Percentiles rank a stretch among this genome's conserved stretches.
phyloP scores from a whole-genome alignment of 2,113 vertebrate species.

The Columbina picui region DNA sequence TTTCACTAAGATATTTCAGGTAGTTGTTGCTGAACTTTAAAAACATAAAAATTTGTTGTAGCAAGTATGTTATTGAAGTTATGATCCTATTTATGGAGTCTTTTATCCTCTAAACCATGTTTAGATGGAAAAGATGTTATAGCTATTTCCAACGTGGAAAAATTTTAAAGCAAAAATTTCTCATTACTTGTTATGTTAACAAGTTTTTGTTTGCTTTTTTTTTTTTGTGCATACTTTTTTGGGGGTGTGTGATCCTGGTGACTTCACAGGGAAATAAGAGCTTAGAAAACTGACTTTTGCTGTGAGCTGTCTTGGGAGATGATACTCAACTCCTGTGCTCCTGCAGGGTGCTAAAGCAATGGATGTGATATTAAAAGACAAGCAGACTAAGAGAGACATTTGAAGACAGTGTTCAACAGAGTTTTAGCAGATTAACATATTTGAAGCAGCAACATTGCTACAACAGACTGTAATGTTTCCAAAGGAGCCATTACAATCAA shows the following conservation, averaged over 20 bases:
- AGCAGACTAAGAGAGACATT: background rate
- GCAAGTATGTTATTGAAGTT: background rate
- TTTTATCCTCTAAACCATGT: background rate
- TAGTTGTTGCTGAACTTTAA: background rate
- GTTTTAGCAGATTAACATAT: conserved; percentile 41
- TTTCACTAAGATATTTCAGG: background rate
- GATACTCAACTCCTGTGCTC: background rate
- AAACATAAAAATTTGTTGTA: background rate
- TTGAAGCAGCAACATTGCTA: background rate
- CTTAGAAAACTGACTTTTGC: background rate
- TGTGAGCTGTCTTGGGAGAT: background rate
- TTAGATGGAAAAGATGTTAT: background rate
- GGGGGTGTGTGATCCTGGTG: background rate
- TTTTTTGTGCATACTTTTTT: background rate
- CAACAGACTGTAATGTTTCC: conserved; percentile 42
- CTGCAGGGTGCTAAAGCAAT: background rate
- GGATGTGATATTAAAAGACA: background rate
- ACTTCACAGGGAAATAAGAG: background rate
- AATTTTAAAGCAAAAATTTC: background rate
- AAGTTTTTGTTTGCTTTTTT: background rate
- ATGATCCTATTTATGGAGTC: background rate
- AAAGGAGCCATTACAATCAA: conserved; percentile 55
- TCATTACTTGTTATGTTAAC: background rate
- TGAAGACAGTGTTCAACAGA: background rate
- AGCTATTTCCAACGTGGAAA: background rate